A percentile compares a stretch with the other conserved stretches of the same genome.
Conservation (phyloP, 2,888 invertebrate species). For the Hartigia nigra region DNA sequence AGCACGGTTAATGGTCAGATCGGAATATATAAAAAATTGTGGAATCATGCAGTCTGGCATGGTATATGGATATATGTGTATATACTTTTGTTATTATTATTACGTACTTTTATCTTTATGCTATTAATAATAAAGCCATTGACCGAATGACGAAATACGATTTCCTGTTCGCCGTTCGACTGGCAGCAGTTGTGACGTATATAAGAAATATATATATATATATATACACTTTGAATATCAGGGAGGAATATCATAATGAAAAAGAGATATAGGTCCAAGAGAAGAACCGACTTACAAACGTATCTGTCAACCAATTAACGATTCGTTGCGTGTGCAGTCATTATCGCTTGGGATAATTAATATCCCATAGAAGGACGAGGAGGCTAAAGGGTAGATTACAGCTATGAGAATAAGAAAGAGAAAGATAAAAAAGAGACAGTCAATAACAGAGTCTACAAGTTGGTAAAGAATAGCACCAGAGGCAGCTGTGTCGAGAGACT, state of each 20-base stretch:
- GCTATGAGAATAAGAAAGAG: background rate
- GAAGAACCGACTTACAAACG: conserved; percentile 12
- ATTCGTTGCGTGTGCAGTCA: conserved; percentile 36
- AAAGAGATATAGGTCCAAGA: background rate
- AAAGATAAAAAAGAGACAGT: conserved; percentile 28
- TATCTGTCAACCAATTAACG: conserved; percentile 46
- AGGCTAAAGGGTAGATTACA: background rate
- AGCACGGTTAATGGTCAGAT: background rate
- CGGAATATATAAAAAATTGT: background rate
- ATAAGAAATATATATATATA: background rate
- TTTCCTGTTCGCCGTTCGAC: background rate
- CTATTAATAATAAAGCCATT: background rate
- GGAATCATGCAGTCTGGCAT: background rate
- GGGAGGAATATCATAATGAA: background rate
- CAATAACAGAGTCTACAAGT: conserved; percentile 20
- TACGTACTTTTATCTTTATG: background rate
- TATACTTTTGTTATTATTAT: background rate
- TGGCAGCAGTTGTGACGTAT: background rate
- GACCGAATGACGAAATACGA: conserved; percentile 5
- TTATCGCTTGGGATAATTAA: conserved; percentile 54
- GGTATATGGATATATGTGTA: too few relatives aligned
- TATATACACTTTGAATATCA: background rate
- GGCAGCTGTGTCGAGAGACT: conserved; percentile 48
- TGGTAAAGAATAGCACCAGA: conserved; percentile 12
- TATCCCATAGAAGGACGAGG: conserved; percentile 38